These are phyloP conservation scores for Nyctibius bracteatus DNA, from an alignment of 2,113 vertebrate species.

Conservation along the genomic window DNA sequence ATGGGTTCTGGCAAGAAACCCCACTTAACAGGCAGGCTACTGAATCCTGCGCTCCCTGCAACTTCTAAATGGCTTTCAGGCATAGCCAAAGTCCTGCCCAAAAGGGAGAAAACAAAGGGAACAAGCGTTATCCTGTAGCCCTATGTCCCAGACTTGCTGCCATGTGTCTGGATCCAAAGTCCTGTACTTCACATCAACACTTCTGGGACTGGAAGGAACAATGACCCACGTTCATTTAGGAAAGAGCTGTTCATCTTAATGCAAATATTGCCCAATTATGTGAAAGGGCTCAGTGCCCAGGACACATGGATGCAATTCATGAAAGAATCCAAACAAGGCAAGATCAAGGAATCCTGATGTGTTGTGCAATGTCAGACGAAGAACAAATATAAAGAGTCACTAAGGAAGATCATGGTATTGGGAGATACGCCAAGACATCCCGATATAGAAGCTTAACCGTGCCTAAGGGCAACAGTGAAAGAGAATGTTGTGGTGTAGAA, in stretches of 20 bases:
- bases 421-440: neutral
- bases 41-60: neutral
- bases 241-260: neutral
- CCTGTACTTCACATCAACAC: neutral
- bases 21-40: neutral
- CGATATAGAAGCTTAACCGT: neutral
- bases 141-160: neutral
- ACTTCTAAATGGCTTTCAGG: neutral
- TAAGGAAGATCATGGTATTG: neutral
- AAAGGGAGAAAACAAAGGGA: neutral
- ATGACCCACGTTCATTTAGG: rapidly evolving
- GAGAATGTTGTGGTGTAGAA: neutral
- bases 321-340: neutral
- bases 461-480: neutral
- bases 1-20: neutral
- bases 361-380: neutral
- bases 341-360: neutral
- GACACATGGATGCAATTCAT: neutral
- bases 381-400: neutral
- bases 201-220: neutral
- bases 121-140: neutral
- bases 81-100: neutral
- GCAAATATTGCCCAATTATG: conserved; percentile 26
- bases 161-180: rapidly evolving
- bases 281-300: neutral